These are phyloP conservation scores for Autographa pulchrina DNA, from an alignment of 2,888 invertebrate genomes.

Conservation along the genomic window DNA sequence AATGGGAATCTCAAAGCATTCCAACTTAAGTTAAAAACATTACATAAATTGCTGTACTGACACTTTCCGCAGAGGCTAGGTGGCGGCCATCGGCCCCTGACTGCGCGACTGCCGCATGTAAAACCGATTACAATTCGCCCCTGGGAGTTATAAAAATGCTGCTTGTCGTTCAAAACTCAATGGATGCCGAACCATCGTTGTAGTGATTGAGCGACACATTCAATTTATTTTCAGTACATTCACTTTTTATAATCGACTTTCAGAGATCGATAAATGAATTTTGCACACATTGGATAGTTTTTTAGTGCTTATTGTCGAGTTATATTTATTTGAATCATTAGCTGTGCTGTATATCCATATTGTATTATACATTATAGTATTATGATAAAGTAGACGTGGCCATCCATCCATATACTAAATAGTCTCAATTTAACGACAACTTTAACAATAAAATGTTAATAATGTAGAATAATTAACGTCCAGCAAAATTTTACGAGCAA, in stretches of 20 bases:
- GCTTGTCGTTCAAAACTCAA: not conserved
- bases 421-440: not conserved
- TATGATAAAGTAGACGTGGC: too few species aligned
- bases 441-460: not conserved
- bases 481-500: conserved; percentile 6
- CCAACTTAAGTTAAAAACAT: not conserved
- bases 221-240: not conserved
- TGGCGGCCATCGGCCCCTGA: not conserved
- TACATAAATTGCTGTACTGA: not conserved
- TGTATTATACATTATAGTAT: too few species aligned
- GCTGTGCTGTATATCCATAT: too few species aligned
- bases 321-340: too few species aligned
- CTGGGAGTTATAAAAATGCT: not conserved
- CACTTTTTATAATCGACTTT: not conserved
- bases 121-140: not conserved
- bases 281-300: too few species aligned
- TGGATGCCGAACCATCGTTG: not conserved
- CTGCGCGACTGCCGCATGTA: conserved; percentile 1
- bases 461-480: not conserved
- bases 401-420: not conserved
- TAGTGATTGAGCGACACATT: not conserved
- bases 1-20: not conserved
- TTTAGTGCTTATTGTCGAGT: too few species aligned
- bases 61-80: not conserved
- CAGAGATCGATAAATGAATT: not conserved